Percentiles rank a stretch among this genome's conserved stretches.
Conservation (phyloP, 1,140 invertebrate species). For the Tetragnatha versicolor region DNA sequence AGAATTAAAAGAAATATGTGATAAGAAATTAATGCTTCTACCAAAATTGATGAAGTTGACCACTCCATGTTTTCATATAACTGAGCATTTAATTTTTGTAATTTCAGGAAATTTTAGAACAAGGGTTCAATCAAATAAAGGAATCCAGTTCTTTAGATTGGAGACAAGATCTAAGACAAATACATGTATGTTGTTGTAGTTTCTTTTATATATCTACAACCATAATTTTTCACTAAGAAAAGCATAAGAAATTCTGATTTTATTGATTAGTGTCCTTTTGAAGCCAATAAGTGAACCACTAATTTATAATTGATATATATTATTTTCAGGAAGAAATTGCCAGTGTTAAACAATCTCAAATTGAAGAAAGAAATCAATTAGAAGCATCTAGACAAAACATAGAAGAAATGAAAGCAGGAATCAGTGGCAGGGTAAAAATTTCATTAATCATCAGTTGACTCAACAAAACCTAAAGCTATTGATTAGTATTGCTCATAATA, state of each 20-base stretch:
- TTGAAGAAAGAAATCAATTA: slow-evolving; percentile 39
- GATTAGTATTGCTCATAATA: too few species aligned
- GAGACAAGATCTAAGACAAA: slow-evolving; percentile 43
- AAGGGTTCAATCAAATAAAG: slow-evolving; percentile 36
- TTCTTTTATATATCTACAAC: too few species aligned
- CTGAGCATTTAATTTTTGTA: background rate
- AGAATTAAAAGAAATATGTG: too few species aligned
- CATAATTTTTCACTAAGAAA: too few species aligned
- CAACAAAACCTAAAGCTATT: too few species aligned
- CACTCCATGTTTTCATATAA: background rate
- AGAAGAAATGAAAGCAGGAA: slow-evolving; percentile 41
- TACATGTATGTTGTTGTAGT: slow-evolving; percentile 28
- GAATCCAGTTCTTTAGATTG: slow-evolving; percentile 30
- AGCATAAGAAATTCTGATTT: too few species aligned
- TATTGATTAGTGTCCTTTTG: too few species aligned
- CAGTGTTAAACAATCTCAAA: slow-evolving; percentile 28
- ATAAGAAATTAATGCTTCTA: too few species aligned
- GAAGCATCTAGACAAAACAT: slow-evolving; percentile 31
- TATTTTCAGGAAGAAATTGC: slow-evolving; percentile 32
- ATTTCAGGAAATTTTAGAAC: slow-evolving; percentile 36
- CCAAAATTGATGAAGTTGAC: too few species aligned
- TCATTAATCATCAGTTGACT: too few species aligned
- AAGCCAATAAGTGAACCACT: too few species aligned
- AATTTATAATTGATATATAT: background rate
- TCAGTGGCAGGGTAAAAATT: slow-evolving; percentile 27